These are phyloP conservation scores for Toxostoma redivivum DNA, from an alignment of 2,113 vertebrate species.

Conservation along the genomic window DNA sequence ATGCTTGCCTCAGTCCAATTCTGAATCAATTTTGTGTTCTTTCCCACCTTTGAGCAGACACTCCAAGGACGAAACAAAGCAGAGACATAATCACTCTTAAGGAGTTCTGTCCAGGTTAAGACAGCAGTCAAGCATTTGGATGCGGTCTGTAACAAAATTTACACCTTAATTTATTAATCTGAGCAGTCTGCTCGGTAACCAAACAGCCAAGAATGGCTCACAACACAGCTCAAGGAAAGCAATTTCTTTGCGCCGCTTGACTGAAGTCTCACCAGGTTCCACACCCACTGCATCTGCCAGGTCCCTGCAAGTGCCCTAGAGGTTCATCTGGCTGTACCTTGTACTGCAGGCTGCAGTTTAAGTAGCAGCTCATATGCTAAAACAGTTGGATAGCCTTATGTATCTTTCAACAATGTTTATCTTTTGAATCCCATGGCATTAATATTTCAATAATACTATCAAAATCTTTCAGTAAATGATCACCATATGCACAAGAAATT, in stretches of 20 bases:
- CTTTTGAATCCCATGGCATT: background rate
- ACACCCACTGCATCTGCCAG: background rate
- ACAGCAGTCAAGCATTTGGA: background rate
- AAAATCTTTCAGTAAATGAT: background rate
- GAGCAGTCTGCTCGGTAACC: background rate
- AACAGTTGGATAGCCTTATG: background rate
- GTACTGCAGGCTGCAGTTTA: background rate
- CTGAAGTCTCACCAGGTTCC: background rate
- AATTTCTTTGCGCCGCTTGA: background rate
- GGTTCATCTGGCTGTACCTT: constrained; percentile 27
- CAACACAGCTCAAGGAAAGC: background rate
- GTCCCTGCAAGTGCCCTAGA: background rate
- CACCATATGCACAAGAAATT: background rate
- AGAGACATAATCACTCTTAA: background rate
- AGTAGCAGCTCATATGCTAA: constrained; percentile 14
- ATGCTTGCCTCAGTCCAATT: background rate
- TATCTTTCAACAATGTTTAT: background rate
- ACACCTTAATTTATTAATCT: background rate
- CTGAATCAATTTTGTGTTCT: background rate
- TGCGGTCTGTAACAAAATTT: background rate
- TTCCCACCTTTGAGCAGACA: background rate
- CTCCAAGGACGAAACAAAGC: background rate
- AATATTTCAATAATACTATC: constrained; percentile 9
- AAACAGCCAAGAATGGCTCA: background rate
- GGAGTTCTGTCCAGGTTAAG: background rate